Evolutionary conservation across 2,888 invertebrate species (phyloP).

Genomic region (Eilema caniola): DNA sequence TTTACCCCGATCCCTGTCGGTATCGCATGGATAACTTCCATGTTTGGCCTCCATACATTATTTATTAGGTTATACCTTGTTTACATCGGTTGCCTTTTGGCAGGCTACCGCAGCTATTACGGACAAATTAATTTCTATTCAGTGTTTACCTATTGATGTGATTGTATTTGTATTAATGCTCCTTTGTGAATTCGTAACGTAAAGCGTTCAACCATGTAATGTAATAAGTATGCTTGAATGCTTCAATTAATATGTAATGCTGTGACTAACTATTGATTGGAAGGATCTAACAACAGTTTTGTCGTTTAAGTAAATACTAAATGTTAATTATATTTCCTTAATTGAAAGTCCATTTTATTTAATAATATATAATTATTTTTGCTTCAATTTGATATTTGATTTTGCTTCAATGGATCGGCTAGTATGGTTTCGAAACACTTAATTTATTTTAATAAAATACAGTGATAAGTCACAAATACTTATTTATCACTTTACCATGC

Average conservation of each 20-base stretch:
- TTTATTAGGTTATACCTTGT: slow-evolving; percentile 81
- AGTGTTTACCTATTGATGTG: slow-evolving; percentile 60
- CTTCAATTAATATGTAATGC: slow-evolving; percentile 22
- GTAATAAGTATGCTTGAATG: slow-evolving; percentile 38
- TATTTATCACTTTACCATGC: too few relatives aligned
- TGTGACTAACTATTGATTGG: not conserved
- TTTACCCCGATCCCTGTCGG: slow-evolving; percentile 78
- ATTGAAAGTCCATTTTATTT: too few relatives aligned
- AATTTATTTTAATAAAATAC: too few relatives aligned
- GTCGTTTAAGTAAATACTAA: too few relatives aligned
- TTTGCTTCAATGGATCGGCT: too few relatives aligned
- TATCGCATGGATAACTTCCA: slow-evolving; percentile 78
- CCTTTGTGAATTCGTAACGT: slow-evolving; percentile 49
- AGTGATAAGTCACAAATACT: too few relatives aligned
- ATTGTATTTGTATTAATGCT: slow-evolving; percentile 51
- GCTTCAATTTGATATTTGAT: too few relatives aligned
- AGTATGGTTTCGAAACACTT: too few relatives aligned
- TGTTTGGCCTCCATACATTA: slow-evolving; percentile 82
- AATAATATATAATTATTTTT: too few relatives aligned
- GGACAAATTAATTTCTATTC: slow-evolving; percentile 69
- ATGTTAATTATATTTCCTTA: too few relatives aligned
- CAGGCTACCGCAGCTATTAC: slow-evolving; percentile 67
- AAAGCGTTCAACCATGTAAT: slow-evolving; percentile 7
- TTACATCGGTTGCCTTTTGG: slow-evolving; percentile 76
- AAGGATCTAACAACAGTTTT: not conserved